Evolutionary conservation across 1,140 invertebrate species (phyloP), one percentile per base, ranked within the genome.

Genomic region (Melitaea cinxia): DNA sequence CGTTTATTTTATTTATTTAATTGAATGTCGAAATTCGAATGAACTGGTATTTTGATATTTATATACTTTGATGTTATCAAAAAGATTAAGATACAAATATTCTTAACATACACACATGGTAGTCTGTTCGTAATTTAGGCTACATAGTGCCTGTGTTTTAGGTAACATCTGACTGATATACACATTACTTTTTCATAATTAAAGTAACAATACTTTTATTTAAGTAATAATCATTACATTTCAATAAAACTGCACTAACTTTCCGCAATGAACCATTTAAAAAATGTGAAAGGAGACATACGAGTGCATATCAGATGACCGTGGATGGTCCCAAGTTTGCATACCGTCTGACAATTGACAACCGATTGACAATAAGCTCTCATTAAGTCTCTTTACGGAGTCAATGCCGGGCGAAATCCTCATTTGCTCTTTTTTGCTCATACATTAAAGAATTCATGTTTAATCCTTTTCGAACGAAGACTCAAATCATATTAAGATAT

Each of bases 361-460:
- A 64, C 10, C 37, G 79, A 83, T 80, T 83, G 81, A 83, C 79
- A 83, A 78, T 72, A 66, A 71, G 65, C 65, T 73, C 76, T 83
- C 79, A 83, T 83, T 85, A 83, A 78, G 76, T 79, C 74, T 62
- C 50, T 28, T 62, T 53, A 23, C 52, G n/a, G 24, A 62, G 24
- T 62, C 60, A 53, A 55, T 62, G 60, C 28, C 50, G 26, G 37
- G 39, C 52, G 52, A 62, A 45, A 61, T 14, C 17, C 60, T 9
- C 37, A 53, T 52, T 62, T 30, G 37, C 55, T 15, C 24, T 61
- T 42, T 17, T 57, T 47, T 47, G 42, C 15, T 47, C 9, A 23
- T 23, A 21, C 21, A 0, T 39, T n/a, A 6, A 7, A 2, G 4
- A 23, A 23, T 21, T 47, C 42, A 39, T 47, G 19, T 47, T n/a